Base-by-base conservation (phyloP, 2,888 invertebrate genomes). In the Drosophila prolongata region DNA sequence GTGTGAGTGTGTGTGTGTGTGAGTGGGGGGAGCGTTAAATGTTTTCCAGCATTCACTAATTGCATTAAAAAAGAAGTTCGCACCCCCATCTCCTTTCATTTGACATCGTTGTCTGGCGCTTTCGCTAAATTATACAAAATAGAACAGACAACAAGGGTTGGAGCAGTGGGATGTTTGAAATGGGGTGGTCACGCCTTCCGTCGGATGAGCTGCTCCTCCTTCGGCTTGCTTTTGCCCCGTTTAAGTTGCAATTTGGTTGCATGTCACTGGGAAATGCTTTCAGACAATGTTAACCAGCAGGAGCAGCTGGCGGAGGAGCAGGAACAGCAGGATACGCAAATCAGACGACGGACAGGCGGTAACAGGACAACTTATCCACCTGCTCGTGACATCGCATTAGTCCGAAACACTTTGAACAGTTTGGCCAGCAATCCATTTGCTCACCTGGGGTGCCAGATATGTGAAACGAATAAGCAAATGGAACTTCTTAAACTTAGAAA, bases 211-310 rank as follows among this genome's bases (percentile, higher is more conserved):
- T 34, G 37, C 30, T 35, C 43, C 35, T 55, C 55, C 46, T 42
- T 35, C 34, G 46, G n/a, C 55, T 79, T 79, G 79, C 76, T 77
- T 75, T 75, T 78, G 67, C 75, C 75, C 75, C 83, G 76, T 68
- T 85, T 79, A 82, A 82, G 83, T 75, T 86, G 80, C 83, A 86
- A 86, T 86, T 82, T 83, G 83, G 79, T 82, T 82, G 86, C 82
- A 77, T 86, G 82, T 82, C 82, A 82, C 75, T 86, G 79, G 70
- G 57, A 85, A 82, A 85, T 82, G 81, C 81, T 82, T 82, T 82
- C 80, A 85, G 81, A 82, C 86, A 78, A 62, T 71, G 64, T 64
- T 57, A 71, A 35, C 70, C 62, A 46, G 55, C 53, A 14, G 62
- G 62, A 34, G 64, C 10, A 13, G 19, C 19, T 19, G 61, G 13